phyloP scores from a whole-genome alignment of 2,797 vertebrate species.

The Siniperca undulata region DNA sequence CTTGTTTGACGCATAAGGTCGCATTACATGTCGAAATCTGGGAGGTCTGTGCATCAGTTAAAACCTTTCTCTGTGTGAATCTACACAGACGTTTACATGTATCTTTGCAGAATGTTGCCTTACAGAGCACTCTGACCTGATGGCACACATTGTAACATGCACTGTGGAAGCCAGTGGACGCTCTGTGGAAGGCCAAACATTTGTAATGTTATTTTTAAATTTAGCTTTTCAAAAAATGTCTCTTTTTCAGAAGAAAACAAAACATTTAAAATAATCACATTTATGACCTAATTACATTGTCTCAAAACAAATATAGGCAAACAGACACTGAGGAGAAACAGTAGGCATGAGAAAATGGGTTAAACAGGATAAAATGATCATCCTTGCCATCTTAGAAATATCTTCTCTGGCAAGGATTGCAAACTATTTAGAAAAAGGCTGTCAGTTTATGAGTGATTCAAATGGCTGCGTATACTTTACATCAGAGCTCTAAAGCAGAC shows the following conservation, averaged over 20 bases:
- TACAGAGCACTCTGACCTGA: not conserved
- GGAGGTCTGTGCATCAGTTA: no score
- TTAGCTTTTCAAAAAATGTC: no score
- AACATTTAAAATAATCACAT: no score
- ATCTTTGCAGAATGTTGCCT: not conserved
- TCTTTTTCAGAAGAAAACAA: not conserved
- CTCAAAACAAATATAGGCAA: no score
- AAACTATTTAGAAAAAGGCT: conserved; percentile 15
- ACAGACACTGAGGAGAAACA: not conserved
- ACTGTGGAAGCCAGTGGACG: not conserved
- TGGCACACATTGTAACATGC: not conserved
- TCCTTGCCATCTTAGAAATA: conserved; percentile 16
- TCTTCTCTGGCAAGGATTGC: not conserved
- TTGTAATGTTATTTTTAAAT: not conserved
- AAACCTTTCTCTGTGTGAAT: not conserved
- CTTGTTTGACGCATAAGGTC: not conserved
- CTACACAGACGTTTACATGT: no score
- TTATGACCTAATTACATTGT: no score
- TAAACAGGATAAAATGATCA: conserved; percentile 7
- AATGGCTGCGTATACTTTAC: conserved; percentile 14
- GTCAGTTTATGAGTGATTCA: conserved; percentile 8
- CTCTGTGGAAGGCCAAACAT: not conserved
- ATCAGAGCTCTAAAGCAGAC: not conserved
- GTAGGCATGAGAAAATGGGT: not conserved
- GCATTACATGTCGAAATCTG: not conserved